Evolutionary conservation across 92 coral and sea anemone genomes (phyloP).

Genomic region (Zoanthus sociatus): DNA sequence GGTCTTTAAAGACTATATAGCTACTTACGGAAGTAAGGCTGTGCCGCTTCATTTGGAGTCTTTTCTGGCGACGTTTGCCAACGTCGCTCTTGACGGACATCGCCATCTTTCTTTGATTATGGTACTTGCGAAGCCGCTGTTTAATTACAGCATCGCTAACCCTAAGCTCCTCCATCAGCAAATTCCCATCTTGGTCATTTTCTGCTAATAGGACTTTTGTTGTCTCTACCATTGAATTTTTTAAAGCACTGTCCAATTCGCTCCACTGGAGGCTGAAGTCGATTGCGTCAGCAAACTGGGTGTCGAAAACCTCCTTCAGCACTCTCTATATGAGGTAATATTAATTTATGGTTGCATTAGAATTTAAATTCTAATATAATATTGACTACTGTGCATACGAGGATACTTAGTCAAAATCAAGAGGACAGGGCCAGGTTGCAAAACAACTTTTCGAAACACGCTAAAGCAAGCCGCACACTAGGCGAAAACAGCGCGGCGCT

Average conservation of each 20-base stretch:
- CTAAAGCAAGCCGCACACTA: background rate
- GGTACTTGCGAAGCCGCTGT: constrained; percentile 2
- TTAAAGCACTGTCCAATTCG: background rate
- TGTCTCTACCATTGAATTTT: background rate
- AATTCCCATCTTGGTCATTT: background rate
- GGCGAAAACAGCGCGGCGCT: too few species aligned
- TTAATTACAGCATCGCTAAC: background rate
- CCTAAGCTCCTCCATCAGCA: background rate
- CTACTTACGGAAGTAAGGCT: constrained; percentile 26
- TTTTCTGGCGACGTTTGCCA: background rate
- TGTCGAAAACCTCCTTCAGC: constrained; percentile 21
- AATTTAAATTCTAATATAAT: background rate
- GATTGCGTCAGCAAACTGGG: background rate
- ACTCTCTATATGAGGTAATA: constrained; percentile 11
- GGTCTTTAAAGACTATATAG: constrained; percentile 7
- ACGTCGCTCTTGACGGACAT: constrained; percentile 1
- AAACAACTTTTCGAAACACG: background rate
- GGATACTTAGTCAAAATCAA: background rate
- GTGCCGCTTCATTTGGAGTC: background rate
- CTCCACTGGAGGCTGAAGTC: background rate
- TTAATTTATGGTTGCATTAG: background rate
- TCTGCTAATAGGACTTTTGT: constrained; percentile 25
- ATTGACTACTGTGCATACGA: background rate
- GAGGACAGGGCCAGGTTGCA: background rate
- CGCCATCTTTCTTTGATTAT: background rate